A percentile compares a stretch with the other conserved stretches of the same genome.
These are phyloP conservation scores for Cotesia glomerata DNA, from an alignment of 1,140 invertebrate genomes.

Conservation along the genomic window DNA sequence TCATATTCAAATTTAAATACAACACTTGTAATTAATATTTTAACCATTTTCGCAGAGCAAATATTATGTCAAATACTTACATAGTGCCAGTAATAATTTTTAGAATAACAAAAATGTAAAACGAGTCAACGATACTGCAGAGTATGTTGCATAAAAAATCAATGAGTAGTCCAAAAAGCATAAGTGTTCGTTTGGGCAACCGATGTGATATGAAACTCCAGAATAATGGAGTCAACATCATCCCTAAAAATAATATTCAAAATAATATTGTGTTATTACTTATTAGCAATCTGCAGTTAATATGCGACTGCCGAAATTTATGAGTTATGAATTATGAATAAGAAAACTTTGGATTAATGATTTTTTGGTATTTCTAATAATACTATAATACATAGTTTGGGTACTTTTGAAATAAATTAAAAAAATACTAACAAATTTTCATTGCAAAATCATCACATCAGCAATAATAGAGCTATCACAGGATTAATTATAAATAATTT, in stretches of 20 bases:
- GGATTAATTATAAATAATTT: no score
- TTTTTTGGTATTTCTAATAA: no score
- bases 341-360: no score
- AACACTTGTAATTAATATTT: not conserved
- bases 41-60: not conserved
- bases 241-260: constrained; percentile 53
- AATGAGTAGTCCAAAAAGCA: constrained; percentile 63
- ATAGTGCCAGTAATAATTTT: constrained; percentile 67
- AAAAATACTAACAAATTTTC: no score
- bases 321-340: no score
- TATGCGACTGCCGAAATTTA: no score
- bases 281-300: no score
- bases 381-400: no score
- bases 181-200: constrained; percentile 58
- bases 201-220: constrained; percentile 67
- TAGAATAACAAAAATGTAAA: constrained; percentile 63
- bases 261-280: no score
- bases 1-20: not conserved
- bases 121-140: constrained; percentile 62
- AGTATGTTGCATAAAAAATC: constrained; percentile 64
- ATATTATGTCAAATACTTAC: constrained; percentile 56
- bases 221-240: constrained; percentile 65
- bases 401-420: no score
- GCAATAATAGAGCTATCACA: no score
- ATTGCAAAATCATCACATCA: no score